Percentiles rank a stretch among this genome's conserved stretches.
Conservation (phyloP, 2,797 vertebrate genomes). For the Scolopax bukidnonensis region DNA sequence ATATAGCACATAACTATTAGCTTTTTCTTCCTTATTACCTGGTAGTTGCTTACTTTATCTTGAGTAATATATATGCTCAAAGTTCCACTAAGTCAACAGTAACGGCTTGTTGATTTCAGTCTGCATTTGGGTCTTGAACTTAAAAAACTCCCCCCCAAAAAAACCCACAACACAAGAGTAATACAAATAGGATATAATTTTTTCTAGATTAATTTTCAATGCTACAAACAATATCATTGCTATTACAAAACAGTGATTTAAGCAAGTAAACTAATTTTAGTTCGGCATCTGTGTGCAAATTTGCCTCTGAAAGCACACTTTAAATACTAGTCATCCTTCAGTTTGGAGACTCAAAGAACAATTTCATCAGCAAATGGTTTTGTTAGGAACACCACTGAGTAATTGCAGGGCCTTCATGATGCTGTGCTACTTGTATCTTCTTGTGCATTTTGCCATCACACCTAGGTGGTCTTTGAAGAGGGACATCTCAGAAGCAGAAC, state of each 20-base stretch:
- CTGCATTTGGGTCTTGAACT: background rate
- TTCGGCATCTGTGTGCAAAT: slow-evolving; percentile 13
- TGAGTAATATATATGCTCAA: background rate
- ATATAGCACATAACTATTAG: background rate
- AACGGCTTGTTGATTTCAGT: background rate
- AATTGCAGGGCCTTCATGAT: background rate
- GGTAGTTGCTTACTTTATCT: background rate
- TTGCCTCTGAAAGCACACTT: slow-evolving; percentile 24
- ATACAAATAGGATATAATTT: background rate
- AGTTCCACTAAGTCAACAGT: background rate
- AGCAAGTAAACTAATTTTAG: slow-evolving; percentile 61
- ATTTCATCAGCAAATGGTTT: slow-evolving; percentile 52
- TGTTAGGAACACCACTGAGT: background rate
- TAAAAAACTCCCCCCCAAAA: background rate
- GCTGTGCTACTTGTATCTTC: background rate
- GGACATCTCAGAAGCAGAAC: background rate
- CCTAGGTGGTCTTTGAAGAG: background rate
- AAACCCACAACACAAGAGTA: background rate
- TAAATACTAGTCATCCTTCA: background rate
- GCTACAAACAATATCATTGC: background rate
- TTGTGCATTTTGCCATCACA: background rate
- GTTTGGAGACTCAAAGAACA: background rate
- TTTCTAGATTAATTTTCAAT: background rate
- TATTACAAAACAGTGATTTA: slow-evolving; percentile 47
- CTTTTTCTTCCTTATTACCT: background rate